Evolutionary conservation across 1,140 invertebrate genomes (phyloP).

Genomic region (Drosophila parvula): DNA sequence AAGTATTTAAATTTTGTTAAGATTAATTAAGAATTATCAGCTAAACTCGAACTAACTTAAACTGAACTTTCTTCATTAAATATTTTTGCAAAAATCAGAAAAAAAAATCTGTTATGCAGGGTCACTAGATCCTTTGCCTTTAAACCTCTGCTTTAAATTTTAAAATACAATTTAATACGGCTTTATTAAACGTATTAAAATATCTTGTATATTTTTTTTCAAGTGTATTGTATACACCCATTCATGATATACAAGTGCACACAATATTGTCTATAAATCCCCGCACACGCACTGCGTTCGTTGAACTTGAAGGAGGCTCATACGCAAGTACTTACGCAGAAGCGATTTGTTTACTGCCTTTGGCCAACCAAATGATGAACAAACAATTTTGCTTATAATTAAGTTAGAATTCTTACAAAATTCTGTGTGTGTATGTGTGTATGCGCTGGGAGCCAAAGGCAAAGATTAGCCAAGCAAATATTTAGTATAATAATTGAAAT

Average conservation of each 20-base stretch:
- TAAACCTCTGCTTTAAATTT: not conserved
- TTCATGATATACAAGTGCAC: conserved; percentile 25
- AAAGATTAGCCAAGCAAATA: conserved; percentile 42
- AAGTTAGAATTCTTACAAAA: conserved; percentile 49
- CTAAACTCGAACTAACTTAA: not conserved
- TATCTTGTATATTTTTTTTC: not conserved
- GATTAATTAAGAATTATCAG: not conserved
- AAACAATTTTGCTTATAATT: conserved; percentile 53
- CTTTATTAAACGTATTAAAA: not conserved
- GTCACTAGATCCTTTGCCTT: too few species aligned
- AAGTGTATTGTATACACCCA: conserved; percentile 17
- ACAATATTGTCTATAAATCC: conserved; percentile 53
- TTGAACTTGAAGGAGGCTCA: conserved; percentile 51
- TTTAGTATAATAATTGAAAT: conserved; percentile 53
- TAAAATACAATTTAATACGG: too few species aligned
- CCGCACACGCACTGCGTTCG: conserved; percentile 59
- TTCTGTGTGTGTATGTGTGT: not conserved
- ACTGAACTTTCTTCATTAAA: not conserved
- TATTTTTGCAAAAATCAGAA: not conserved
- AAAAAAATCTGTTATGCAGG: too few species aligned
- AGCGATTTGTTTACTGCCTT: conserved; percentile 42
- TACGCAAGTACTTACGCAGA: conserved; percentile 12
- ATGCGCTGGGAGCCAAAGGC: conserved; percentile 11
- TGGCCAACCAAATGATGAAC: conserved; percentile 43
- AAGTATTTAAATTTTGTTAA: not conserved